Evolutionary conservation across 2,797 vertebrate genomes (phyloP).

Genomic region (Ceryle rudis): DNA sequence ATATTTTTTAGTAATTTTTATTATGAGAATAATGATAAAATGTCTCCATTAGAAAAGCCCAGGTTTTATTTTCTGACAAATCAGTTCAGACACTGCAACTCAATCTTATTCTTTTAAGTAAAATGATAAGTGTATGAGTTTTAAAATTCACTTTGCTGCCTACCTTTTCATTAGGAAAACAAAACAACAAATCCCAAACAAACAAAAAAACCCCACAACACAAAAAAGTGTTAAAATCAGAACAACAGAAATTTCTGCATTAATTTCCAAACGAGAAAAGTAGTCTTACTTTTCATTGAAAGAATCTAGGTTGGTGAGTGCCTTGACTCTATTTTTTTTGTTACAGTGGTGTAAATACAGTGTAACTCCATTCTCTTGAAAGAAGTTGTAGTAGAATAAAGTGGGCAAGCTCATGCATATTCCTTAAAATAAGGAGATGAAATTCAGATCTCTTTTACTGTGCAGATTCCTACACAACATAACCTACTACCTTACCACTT

Average conservation of each 20-base stretch:
- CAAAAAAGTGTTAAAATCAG: neutral
- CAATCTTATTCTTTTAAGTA: neutral
- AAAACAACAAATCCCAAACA: no score
- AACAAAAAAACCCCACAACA: no score
- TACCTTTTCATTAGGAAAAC: neutral
- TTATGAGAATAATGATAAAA: constrained; percentile 30
- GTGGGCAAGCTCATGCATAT: neutral
- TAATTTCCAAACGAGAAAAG: neutral
- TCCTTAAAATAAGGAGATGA: neutral
- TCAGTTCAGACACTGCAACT: neutral
- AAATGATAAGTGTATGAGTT: neutral
- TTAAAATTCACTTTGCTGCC: neutral
- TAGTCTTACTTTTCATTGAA: neutral
- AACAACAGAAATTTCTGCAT: neutral
- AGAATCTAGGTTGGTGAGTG: neutral
- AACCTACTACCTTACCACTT: neutral
- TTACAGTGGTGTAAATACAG: neutral
- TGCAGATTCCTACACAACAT: neutral
- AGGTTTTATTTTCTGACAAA: neutral
- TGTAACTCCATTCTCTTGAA: neutral
- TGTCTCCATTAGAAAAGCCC: constrained; percentile 22
- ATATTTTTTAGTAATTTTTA: neutral
- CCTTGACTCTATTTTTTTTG: neutral
- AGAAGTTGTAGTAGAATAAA: neutral
- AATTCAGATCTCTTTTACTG: neutral